Base-by-base conservation (phyloP, 2,888 invertebrate genomes). In the Formica aserva region DNA sequence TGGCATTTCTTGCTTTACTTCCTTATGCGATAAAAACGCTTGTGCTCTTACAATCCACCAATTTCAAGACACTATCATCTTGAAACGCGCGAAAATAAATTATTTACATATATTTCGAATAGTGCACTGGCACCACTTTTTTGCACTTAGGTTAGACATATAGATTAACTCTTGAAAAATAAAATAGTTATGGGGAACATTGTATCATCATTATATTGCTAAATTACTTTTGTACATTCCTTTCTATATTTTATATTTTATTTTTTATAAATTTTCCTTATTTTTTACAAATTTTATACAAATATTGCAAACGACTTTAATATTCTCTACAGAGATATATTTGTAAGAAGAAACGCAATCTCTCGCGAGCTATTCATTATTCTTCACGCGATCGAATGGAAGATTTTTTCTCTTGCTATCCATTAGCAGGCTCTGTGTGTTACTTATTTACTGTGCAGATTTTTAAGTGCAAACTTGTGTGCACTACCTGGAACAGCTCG, bases 11-110 rank as follows among this genome's bases (percentile, higher is more conserved):
- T 75, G 74, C 77, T 45, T 71, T 57, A 76, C 60, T 63, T 66
- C 65, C 81, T 66, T 69, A 62, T 74, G 45, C 81, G 35, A 67
- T 29, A 78, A 81, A 81, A 82, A 82, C 74, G 62, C 26, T 26
- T 45, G 41, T 45, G 45, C 69, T 52, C 74, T 66, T 22, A 41
- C 35, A 48, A 63, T 65, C 45, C 38, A 60, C 48, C 66, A 82
- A 81, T 67, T 48, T 66, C 38, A 38, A 83, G 62, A 60, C 55
- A 35, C 65, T 74, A n/a, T 81, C 62, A 75, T 65, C 38, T 29
- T 18, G 52, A 48, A 26, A 63, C 38, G 13, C 48, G 63, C 41
- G 15, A 45, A 45, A 60, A 55, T 41, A 60, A 74, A 41, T 75
- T 63, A 75, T n/a, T 75, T 62, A 74, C 15, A n/a, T 29, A 63